Evolutionary conservation across 1,140 invertebrate species (phyloP).

Genomic region (Nymphalis io): DNA sequence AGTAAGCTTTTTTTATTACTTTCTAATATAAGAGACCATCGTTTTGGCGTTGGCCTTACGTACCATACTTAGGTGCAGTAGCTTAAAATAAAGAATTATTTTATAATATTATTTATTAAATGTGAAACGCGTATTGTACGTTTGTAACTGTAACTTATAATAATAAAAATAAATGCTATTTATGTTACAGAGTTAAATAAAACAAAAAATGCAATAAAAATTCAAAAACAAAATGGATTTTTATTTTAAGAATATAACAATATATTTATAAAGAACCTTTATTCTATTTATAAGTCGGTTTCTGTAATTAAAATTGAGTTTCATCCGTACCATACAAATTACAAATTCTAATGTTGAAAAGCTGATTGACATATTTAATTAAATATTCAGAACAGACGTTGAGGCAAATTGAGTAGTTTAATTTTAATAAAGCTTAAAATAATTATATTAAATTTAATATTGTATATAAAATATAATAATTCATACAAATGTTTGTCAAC

Average conservation of each 20-base stretch:
- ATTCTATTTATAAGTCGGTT: not conserved
- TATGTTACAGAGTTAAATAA: constrained; percentile 73
- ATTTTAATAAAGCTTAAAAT: no score
- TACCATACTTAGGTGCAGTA: constrained; percentile 63
- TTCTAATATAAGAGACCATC: constrained; percentile 64
- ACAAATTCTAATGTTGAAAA: no score
- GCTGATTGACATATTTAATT: no score
- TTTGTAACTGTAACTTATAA: constrained; percentile 78
- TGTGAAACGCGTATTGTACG: constrained; percentile 73
- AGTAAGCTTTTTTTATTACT: constrained; percentile 73
- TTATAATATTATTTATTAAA: constrained; percentile 78
- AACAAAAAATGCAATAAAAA: constrained; percentile 78
- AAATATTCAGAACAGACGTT: no score
- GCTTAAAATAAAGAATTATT: constrained; percentile 73
- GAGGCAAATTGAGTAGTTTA: no score
- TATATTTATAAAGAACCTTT: constrained; percentile 6
- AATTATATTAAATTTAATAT: no score
- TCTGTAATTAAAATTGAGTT: no score
- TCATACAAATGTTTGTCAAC: no score
- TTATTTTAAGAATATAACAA: constrained; percentile 45
- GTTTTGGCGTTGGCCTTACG: constrained; percentile 50
- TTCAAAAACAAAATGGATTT: constrained; percentile 66
- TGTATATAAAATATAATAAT: no score
- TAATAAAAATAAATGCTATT: constrained; percentile 79
- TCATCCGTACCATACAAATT: no score